Conservation (phyloP, 2,113 vertebrate genomes). For the Plecotus auritus region DNA sequence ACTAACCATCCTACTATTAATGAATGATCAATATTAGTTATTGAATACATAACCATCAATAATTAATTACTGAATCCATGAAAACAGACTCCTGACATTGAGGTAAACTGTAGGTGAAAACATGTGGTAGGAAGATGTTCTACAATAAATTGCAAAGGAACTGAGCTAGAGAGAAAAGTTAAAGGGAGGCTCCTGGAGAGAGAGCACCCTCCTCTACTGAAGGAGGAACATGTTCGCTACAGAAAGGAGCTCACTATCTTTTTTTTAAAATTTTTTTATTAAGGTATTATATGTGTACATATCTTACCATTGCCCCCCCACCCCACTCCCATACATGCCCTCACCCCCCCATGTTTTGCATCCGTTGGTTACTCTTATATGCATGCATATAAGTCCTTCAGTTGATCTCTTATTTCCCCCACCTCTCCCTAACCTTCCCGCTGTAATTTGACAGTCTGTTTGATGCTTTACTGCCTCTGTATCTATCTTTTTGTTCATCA, state of each 20-base stretch:
- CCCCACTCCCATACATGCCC: no score
- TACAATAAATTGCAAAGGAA: not conserved
- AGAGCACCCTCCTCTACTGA: not conserved
- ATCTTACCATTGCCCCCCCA: no score
- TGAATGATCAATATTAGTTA: not conserved
- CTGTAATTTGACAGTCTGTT: no score
- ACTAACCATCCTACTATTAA: not conserved
- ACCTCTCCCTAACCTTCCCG: no score
- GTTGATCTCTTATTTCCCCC: no score
- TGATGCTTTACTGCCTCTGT: no score
- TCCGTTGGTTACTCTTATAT: no score
- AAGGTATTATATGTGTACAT: no score
- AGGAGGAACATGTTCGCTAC: not conserved
- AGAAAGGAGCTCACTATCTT: not conserved
- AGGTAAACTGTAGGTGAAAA: not conserved
- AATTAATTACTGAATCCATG: not conserved
- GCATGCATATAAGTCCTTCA: no score
- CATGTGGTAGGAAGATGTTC: not conserved
- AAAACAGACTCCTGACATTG: not conserved
- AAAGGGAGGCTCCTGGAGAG: not conserved
- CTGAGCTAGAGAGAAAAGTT: not conserved
- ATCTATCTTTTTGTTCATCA: no score
- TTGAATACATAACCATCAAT: not conserved
- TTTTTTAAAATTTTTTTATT: no score
- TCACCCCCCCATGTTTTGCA: no score